Conservation (phyloP, 2,797 vertebrate species). For the Sternarchorhynchus goeldii region DNA sequence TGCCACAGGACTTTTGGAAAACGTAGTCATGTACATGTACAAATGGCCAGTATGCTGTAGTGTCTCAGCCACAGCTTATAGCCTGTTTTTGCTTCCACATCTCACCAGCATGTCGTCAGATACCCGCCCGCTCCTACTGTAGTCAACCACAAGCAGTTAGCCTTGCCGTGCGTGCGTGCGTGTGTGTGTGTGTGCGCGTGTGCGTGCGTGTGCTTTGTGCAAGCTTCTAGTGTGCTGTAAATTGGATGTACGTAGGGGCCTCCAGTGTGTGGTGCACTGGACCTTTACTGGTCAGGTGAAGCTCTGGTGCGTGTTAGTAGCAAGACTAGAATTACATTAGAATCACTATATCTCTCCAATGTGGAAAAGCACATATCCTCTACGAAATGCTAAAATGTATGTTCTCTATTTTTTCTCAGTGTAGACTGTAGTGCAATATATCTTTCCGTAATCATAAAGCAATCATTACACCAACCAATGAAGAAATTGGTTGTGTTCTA, state of each 20-base stretch:
- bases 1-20: no score
- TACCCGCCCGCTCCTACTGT: neutral
- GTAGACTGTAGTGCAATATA: neutral
- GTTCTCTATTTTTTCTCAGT: neutral
- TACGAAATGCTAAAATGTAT: neutral
- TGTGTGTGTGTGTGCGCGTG: conserved; percentile 48
- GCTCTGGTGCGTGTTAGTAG: conserved; percentile 5
- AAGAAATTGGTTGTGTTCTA: neutral
- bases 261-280: conserved; percentile 59
- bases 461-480: neutral
- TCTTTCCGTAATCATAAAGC: neutral
- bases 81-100: neutral
- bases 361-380: no score
- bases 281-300: conserved; percentile 49
- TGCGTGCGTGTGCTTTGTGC: conserved; percentile 41
- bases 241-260: conserved; percentile 53
- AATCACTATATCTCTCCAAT: no score
- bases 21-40: no score
- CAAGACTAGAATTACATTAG: neutral
- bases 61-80: neutral
- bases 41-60: no score
- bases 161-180: neutral
- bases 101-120: conserved; percentile 15
- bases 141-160: conserved; percentile 4
- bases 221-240: conserved; percentile 45